A percentile compares a stretch with the other conserved stretches of the same genome.
Evolutionary conservation across 2,797 vertebrate genomes (phyloP).

Genomic region (Periophthalmus magnuspinnatus): DNA sequence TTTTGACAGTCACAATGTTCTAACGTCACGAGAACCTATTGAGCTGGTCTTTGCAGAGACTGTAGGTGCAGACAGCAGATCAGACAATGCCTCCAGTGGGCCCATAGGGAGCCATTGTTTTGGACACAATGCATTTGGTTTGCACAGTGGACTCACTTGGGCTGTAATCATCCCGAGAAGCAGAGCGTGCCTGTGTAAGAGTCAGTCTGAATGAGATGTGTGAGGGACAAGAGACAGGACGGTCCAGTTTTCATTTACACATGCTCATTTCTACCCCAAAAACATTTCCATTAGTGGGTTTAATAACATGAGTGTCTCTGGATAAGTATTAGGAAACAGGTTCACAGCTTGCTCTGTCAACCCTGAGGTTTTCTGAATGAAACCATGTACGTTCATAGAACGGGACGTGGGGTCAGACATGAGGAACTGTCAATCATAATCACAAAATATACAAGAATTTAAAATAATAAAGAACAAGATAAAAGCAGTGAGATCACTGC

Average conservation of each 20-base stretch:
- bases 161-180: conserved; percentile 36
- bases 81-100: conserved; percentile 32
- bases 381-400: too few relatives aligned
- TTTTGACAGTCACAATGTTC: too few relatives aligned
- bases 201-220: conserved; percentile 18
- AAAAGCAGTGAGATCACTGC: too few relatives aligned
- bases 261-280: neutral
- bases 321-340: too few relatives aligned
- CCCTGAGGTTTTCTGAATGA: too few relatives aligned
- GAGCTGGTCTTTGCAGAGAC: conserved; percentile 52
- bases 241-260: conserved; percentile 22
- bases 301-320: too few relatives aligned
- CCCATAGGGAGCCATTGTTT: conserved; percentile 53
- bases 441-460: too few relatives aligned
- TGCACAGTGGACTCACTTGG: conserved; percentile 48
- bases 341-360: too few relatives aligned
- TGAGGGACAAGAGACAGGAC: conserved; percentile 16
- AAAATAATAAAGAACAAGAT: too few relatives aligned
- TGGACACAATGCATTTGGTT: conserved; percentile 46
- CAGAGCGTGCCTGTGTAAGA: conserved; percentile 11
- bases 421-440: too few relatives aligned
- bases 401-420: too few relatives aligned
- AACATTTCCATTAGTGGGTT: neutral
- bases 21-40: conserved; percentile 45
- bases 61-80: conserved; percentile 31